A percentile compares a stretch with the other conserved stretches of the same genome.
Conservation (phyloP, 1,140 invertebrate genomes). For the Papilio aristodemus region DNA sequence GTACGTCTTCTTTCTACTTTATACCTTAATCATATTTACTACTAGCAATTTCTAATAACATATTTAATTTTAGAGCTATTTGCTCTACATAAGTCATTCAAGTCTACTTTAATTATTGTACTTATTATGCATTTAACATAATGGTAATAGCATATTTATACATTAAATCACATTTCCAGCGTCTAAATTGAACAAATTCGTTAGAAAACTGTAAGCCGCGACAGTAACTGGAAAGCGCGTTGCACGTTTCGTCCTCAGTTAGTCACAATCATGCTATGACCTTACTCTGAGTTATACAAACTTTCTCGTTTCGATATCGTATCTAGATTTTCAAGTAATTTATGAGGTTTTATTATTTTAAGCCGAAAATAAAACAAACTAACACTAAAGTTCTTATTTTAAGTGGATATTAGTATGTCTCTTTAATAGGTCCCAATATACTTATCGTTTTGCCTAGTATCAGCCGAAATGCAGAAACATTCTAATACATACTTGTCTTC, state of each 20-base stretch:
- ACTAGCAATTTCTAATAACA: too few species aligned
- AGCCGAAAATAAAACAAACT: neutral
- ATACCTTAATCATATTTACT: too few species aligned
- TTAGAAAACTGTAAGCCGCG: neutral
- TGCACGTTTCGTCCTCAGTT: neutral
- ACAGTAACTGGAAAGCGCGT: constrained; percentile 1
- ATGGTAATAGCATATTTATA: neutral
- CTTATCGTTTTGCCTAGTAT: too few species aligned
- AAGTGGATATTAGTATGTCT: too few species aligned
- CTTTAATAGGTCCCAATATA: too few species aligned
- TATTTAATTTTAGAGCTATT: too few species aligned
- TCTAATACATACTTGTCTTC: too few species aligned
- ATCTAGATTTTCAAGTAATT: neutral
- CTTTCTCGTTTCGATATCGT: neutral
- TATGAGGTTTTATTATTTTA: neutral
- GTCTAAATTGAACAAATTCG: neutral
- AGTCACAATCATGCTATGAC: neutral
- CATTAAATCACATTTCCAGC: neutral
- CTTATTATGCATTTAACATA: neutral
- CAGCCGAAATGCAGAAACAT: too few species aligned
- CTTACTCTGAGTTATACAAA: neutral
- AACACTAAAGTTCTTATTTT: neutral
- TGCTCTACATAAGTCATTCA: too few species aligned
- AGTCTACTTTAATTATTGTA: too few species aligned
- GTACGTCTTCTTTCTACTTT: too few species aligned